phyloP scores from a whole-genome alignment of 2,888 invertebrate genomes.

The Apantesis nais region DNA sequence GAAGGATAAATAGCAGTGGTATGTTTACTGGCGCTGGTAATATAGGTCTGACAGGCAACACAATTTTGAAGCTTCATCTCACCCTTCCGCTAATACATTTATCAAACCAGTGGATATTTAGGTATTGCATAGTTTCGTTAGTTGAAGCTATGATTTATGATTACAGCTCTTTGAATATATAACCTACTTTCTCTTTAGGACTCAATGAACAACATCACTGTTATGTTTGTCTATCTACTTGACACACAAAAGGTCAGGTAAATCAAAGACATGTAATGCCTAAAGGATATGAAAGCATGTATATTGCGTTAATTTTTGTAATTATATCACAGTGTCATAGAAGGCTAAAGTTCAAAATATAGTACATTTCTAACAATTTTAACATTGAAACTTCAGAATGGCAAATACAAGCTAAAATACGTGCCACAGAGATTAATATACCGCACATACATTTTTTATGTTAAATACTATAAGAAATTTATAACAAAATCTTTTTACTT shows the following conservation, averaged over 20 bases:
- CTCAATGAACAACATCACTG: background rate
- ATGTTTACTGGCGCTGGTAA: slow-evolving; percentile 42
- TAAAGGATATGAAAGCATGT: too few relatives aligned
- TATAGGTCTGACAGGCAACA: slow-evolving; percentile 52
- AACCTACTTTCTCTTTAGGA: background rate
- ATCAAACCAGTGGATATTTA: slow-evolving; percentile 22
- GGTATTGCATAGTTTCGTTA: slow-evolving; percentile 4
- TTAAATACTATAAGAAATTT: background rate
- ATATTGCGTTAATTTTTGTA: too few relatives aligned
- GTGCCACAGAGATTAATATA: background rate
- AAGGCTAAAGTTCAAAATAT: too few relatives aligned
- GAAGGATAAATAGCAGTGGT: slow-evolving; percentile 12
- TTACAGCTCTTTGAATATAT: background rate
- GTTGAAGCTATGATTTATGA: slow-evolving; percentile 9
- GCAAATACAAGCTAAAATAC: too few relatives aligned
- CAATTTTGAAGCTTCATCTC: slow-evolving; percentile 26
- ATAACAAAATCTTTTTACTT: background rate
- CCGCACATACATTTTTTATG: background rate
- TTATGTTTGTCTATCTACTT: background rate
- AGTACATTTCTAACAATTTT: background rate
- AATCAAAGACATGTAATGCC: background rate
- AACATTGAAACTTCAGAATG: background rate
- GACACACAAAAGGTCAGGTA: background rate
- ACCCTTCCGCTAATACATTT: slow-evolving; percentile 27
- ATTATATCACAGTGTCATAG: too few relatives aligned